phyloP scores from a whole-genome alignment of 2,797 vertebrate species.

The Hoplostethus mediterraneus region DNA sequence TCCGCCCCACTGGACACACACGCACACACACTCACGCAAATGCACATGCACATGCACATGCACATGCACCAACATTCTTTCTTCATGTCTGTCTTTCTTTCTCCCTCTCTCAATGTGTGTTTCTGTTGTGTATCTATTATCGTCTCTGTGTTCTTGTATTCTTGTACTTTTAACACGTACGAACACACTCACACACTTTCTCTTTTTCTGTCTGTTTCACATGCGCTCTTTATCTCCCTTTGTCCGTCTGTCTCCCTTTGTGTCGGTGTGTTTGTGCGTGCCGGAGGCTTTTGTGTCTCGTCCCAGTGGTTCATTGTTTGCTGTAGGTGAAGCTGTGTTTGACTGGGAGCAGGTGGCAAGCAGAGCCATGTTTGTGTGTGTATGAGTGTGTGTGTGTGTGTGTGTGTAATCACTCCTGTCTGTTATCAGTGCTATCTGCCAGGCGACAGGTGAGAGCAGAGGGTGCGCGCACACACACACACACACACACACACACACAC shows the following conservation, averaged over 20 bases:
- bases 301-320: slow-evolving; percentile 79
- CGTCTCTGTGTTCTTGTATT: slow-evolving; percentile 62
- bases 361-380: slow-evolving; percentile 56
- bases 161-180: slow-evolving; percentile 15
- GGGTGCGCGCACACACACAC: slow-evolving; percentile 10
- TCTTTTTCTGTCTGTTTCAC: slow-evolving; percentile 45
- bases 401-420: slow-evolving; percentile 64
- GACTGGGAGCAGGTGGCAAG: slow-evolving; percentile 85
- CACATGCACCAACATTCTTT: neutral
- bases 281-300: slow-evolving; percentile 71
- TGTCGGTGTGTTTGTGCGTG: slow-evolving; percentile 50
- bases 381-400: slow-evolving; percentile 34
- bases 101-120: neutral
- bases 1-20: slow-evolving; percentile 54
- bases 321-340: slow-evolving; percentile 84
- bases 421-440: slow-evolving; percentile 76
- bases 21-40: neutral
- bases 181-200: slow-evolving; percentile 58
- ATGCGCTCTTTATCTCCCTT: slow-evolving; percentile 46
- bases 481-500: slow-evolving; percentile 21
- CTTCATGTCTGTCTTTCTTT: neutral
- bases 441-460: slow-evolving; percentile 77
- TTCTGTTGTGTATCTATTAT: slow-evolving; percentile 40
- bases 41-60: slow-evolving; percentile 49
- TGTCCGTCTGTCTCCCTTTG: slow-evolving; percentile 47